Base-by-base conservation (phyloP, 2,888 invertebrate genomes). In the Agonopterix heracliana region DNA sequence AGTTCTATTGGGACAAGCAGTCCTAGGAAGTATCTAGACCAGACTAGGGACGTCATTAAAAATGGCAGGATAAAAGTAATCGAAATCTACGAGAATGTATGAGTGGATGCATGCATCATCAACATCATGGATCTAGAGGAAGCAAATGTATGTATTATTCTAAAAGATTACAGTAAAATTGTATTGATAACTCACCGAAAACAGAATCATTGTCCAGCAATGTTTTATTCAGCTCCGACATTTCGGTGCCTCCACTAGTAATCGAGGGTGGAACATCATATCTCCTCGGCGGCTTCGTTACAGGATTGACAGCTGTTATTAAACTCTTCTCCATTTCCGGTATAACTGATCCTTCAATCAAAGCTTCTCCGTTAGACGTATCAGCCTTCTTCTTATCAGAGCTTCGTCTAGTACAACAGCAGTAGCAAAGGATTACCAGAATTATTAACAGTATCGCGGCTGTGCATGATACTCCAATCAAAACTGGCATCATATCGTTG, bases 301-400 rank as follows among this genome's bases (percentile, higher is more conserved):
- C 93, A 0, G 95, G 95, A 81, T 96, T 95, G 34, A 95, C 94
- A 47, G 95, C 94, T 2, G 94, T 94, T 56, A 96, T 93, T 45
- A 96, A 82, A 55, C 95, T 94, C 76, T 96, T 96, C 71, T 95
- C 95, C 90, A 95, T 95, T 71, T 96, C 96, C 51, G 93, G 92
- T 46, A 93, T 92, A 2, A 94, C 93, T 1, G 94, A 93, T 1
- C 93, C 93, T 71, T 94, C 94, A 52, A 94, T 90, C 62, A 93
- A 89, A 9, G 94, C 92, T 57, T 93, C 91, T 7, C 92, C 92
- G 54, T 92, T 93, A 0, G 91, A 88, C 46, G 89, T 89, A 46
- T 89, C 81, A 43, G 90, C 91, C 47, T 85, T 79, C 64, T 91
- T 92, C 59, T 93, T 83, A 68, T 91, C 84, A 66, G 90, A 81